Base-by-base conservation (phyloP, 1,140 invertebrate genomes). In the Anadara kagoshimensis region DNA sequence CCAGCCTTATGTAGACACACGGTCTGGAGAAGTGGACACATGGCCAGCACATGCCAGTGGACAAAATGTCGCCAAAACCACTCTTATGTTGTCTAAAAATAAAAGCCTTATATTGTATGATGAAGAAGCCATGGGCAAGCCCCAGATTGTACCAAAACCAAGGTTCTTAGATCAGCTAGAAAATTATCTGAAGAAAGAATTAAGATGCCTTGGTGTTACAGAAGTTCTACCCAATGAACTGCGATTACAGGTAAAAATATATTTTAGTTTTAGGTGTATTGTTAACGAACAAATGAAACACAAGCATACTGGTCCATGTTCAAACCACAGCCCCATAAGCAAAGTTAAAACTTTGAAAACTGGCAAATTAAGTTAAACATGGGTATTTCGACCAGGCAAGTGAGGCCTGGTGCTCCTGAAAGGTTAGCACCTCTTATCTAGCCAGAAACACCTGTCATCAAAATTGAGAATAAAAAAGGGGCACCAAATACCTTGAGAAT, bases 21-120 rank as follows among this genome's bases (percentile, higher is more conserved):
- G 79, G 67, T 79, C 86, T 45, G 88, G 87, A 11, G 82, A 82
- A 56, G 69, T 89, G n/a, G 88, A 89, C 68, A 85, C 85, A 36
- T 89, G 88, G 88, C 88, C 88, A 61, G 87, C 88, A 11, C 86
- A 89, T 83, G 86, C 88, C 20, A 85, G 86, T 71, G 83, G 85
- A 49, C 84, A 86, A 56, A 76, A 76, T 24, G 68, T 81, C 1
- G 75, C 82, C 1, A 63, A 78, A 16, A 76, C 79, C 16, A 77
- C 83, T 22, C 73, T 87, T 29, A 73, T 82, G 63, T 53, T 89
- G 66, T 85, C 86, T 12, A 88, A 86, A 69, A 81, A 83, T 47
- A 88, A 88, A 72, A 83, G 76, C 29, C 78, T 89, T n/a, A 80
- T 89, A 18, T 62, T 89, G 20, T 75, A 84, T 14, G 84, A 79